phyloP scores from a whole-genome alignment of 1,140 invertebrate genomes.

The Zaprionus vittiger region DNA sequence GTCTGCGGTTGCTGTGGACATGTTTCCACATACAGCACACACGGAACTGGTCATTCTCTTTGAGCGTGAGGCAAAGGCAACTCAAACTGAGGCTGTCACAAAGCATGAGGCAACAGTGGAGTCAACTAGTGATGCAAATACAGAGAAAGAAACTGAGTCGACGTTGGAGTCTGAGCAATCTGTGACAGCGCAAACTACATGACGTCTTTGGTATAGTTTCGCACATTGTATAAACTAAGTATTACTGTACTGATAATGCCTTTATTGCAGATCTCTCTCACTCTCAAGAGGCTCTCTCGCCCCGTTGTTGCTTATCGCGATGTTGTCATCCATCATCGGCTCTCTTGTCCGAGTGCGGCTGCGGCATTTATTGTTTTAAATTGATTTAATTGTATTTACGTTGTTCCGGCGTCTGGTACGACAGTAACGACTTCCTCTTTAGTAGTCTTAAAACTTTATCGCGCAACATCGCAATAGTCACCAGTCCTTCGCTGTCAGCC shows the following conservation, averaged over 20 bases:
- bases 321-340: conserved; percentile 57
- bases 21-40: conserved; percentile 97
- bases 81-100: conserved; percentile 12
- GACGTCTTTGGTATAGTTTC: conserved; percentile 31
- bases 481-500: conserved; percentile 41
- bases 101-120: not conserved
- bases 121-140: conserved; percentile 5
- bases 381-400: conserved; percentile 81
- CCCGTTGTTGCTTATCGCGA: conserved; percentile 51
- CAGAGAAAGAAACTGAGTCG: not conserved
- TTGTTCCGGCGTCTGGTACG: conserved; percentile 62
- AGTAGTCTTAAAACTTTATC: conserved; percentile 44
- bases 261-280: conserved; percentile 34
- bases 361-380: conserved; percentile 78
- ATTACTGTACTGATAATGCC: conserved; percentile 29
- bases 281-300: conserved; percentile 26
- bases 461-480: conserved; percentile 33
- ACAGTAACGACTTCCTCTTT: conserved; percentile 69
- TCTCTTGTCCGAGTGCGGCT: conserved; percentile 60
- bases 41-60: conserved; percentile 95
- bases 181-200: not conserved
- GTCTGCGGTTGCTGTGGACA: conserved; percentile 94
- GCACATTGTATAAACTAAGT: not conserved
- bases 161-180: conserved; percentile 2
- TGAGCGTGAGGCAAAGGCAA: conserved; percentile 85